Evolutionary conservation across 2,797 vertebrate genomes (phyloP), one percentile per base, ranked within the genome.

Genomic region (Pantherophis alleghaniensis): DNA sequence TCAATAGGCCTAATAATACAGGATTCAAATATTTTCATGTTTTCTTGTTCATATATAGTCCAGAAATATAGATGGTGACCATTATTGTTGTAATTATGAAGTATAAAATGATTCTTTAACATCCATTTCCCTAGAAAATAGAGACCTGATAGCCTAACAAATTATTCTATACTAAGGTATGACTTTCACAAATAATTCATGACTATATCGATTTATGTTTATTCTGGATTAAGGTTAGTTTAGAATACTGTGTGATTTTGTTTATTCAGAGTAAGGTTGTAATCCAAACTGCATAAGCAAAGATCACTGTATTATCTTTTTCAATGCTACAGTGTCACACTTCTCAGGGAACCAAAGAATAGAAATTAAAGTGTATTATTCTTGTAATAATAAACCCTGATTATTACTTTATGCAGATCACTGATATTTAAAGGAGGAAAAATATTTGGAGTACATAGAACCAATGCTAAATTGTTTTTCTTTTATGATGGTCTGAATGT

Each of bases 371-470:
- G 55, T 86, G 14, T 51, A 89, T 2, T 0, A 56, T 63, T 88
- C 88, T 89, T 56, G 26, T 88, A 92, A 92, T 57, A 94, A 57
- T 12, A 9, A 95, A 87, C 88, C 20, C 20, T 89, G 86, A 55
- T 87, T 32, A 11, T 88, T 91, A 0, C 86, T 96, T 96, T 90
- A 28, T 24, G 32, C 22, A 89, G 74, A 47, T 3, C 51, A 89
- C 95, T 96, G 86, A 51, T 9, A 37, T 93, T 22, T n/a, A 47
- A 51, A 90, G 94, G 53, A 89, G 91, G 93, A 87, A 88, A 91
- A 94, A 95, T 92, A 90, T 94, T 74, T 92, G n/a, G 86, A 55
- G 88, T 74, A 37, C 91, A 86, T 91, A 92, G 90, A 94, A 79
- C 91, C 22, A 53, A 10, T 88, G 63, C 83, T 91, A 93, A 96